These are phyloP conservation scores for Suncus etruscus DNA, from an alignment of 2,113 vertebrate species.

Conservation along the genomic window DNA sequence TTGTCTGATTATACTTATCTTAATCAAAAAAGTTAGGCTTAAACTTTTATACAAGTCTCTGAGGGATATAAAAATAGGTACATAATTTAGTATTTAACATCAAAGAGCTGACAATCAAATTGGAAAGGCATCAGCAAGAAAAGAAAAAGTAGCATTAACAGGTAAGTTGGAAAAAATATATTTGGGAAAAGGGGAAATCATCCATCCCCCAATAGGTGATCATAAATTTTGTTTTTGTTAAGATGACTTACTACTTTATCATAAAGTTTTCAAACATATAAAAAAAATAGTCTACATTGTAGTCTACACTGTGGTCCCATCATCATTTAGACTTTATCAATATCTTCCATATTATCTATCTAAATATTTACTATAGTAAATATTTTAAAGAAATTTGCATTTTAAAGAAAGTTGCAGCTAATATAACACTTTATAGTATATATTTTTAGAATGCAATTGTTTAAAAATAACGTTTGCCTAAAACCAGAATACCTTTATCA, in stretches of 20 bases:
- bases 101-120: neutral
- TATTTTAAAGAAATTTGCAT: too few species aligned
- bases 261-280: neutral
- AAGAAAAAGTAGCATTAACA: neutral
- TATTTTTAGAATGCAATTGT: neutral
- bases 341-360: neutral
- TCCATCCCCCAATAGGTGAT: neutral
- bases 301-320: neutral
- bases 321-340: neutral
- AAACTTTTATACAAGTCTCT: neutral
- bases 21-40: neutral
- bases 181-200: constrained; percentile 15
- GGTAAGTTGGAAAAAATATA: neutral
- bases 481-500: constrained; percentile 3
- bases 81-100: neutral
- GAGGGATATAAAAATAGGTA: neutral
- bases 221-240: constrained; percentile 25
- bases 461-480: neutral
- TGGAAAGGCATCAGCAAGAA: neutral
- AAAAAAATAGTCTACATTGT: constrained; percentile 25
- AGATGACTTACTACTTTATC: neutral
- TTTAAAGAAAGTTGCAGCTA: constrained; percentile 32
- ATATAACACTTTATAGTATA: neutral
- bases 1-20: neutral
- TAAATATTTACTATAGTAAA: constrained; percentile 13